Conservation (phyloP, 2,113 vertebrate genomes). For the Glaucomys volans region DNA sequence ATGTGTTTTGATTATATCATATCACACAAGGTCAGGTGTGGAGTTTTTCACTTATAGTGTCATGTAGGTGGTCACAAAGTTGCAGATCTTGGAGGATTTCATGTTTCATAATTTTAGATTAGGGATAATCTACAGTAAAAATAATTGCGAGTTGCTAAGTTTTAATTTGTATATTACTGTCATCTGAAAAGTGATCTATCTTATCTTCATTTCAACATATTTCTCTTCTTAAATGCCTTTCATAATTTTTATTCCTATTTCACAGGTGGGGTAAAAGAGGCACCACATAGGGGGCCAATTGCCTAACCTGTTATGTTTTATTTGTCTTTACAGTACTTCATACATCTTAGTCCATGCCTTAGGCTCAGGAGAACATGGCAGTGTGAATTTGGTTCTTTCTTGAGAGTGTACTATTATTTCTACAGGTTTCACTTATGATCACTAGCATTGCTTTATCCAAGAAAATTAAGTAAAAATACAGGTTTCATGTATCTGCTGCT, state of each 20-base stretch:
- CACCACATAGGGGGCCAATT: neutral
- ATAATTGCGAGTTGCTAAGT: neutral
- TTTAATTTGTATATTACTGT: conserved; percentile 1
- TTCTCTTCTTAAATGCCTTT: conserved; percentile 7
- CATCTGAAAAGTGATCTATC: neutral
- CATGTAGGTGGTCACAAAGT: neutral
- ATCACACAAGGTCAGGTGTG: neutral
- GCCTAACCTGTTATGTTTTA: neutral
- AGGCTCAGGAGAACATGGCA: neutral
- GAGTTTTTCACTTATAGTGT: neutral
- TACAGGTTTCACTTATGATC: neutral
- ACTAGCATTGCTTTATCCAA: conserved; percentile 17
- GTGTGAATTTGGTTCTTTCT: neutral
- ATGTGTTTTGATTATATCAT: neutral
- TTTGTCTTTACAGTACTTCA: neutral
- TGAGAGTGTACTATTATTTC: neutral
- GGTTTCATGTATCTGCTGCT: neutral
- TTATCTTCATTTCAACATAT: neutral
- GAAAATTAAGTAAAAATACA: conserved; percentile 15
- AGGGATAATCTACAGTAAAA: neutral
- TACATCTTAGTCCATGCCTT: neutral
- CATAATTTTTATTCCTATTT: neutral
- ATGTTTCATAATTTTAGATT: neutral
- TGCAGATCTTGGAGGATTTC: neutral
- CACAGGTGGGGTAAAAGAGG: neutral